Conservation (phyloP, 2,797 vertebrate species). For the Neoniphon sammara region DNA sequence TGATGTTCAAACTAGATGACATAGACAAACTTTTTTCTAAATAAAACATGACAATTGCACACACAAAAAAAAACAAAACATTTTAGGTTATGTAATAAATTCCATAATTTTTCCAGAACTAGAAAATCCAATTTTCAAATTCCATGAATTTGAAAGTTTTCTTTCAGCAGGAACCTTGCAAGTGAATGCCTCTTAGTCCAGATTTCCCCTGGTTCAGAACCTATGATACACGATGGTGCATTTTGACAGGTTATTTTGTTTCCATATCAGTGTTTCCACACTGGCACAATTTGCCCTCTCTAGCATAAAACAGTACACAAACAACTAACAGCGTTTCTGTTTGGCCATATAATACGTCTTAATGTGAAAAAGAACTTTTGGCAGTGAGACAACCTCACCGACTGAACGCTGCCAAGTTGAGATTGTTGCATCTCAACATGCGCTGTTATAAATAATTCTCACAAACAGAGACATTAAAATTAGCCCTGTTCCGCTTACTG, state of each 20-base stretch:
- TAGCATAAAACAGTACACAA: conserved; percentile 5
- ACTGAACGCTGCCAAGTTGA: not conserved
- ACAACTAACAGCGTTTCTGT: conserved; percentile 12
- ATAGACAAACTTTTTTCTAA: too few species aligned
- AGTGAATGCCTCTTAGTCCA: not conserved
- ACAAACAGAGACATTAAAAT: not conserved
- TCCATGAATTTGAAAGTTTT: too few species aligned
- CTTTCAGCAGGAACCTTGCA: too few species aligned
- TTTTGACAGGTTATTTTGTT: not conserved
- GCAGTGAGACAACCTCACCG: not conserved
- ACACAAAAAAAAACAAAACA: too few species aligned
- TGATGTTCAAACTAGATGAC: too few species aligned
- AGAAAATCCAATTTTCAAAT: too few species aligned
- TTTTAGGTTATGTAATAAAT: too few species aligned
- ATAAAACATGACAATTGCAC: too few species aligned
- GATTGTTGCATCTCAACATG: not conserved
- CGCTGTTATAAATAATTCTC: not conserved
- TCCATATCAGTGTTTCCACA: conserved; percentile 12
- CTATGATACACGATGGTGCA: not conserved
- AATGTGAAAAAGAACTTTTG: not conserved
- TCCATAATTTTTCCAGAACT: too few species aligned
- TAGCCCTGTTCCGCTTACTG: not conserved
- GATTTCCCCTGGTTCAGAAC: not conserved
- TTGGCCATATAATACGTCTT: conserved; percentile 4
- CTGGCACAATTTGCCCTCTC: not conserved